phyloP scores from a whole-genome alignment of 1,140 invertebrate species.

The Lepidostoma basale region DNA sequence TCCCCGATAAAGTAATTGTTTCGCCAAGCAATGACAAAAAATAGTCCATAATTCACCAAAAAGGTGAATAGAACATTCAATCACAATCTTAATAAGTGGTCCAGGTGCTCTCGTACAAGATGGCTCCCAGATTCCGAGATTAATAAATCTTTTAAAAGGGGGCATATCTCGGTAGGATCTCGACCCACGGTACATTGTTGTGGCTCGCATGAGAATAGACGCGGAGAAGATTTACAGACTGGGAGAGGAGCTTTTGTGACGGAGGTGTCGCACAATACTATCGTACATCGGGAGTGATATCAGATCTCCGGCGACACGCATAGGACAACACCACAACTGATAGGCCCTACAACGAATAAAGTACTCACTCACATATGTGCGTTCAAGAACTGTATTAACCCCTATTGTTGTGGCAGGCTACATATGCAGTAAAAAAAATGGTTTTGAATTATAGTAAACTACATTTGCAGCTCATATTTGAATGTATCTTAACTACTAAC shows the following conservation, averaged over 20 bases:
- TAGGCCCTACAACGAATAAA: too few relatives aligned
- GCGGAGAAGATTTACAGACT: slow-evolving; percentile 8
- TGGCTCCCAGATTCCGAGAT: slow-evolving; percentile 39
- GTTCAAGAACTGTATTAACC: too few relatives aligned
- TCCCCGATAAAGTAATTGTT: slow-evolving; percentile 24
- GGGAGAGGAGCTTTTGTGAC: slow-evolving; percentile 29
- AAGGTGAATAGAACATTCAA: slow-evolving; percentile 26
- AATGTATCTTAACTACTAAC: too few relatives aligned
- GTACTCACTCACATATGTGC: too few relatives aligned
- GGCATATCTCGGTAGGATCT: slow-evolving; percentile 29
- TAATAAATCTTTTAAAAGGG: slow-evolving; percentile 43
- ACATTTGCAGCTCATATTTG: too few relatives aligned
- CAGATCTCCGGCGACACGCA: slow-evolving; percentile 24
- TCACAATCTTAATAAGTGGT: slow-evolving; percentile 18
- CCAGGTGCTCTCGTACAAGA: slow-evolving; percentile 26
- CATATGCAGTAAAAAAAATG: too few relatives aligned
- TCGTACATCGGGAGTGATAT: slow-evolving; percentile 36
- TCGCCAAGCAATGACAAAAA: slow-evolving; percentile 26
- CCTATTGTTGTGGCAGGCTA: too few relatives aligned
- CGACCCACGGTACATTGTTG: slow-evolving; percentile 40
- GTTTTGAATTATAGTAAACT: too few relatives aligned
- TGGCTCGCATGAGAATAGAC: slow-evolving; percentile 22
- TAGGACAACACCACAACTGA: background rate
- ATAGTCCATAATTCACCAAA: slow-evolving; percentile 27
- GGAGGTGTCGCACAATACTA: slow-evolving; percentile 44